phyloP scores from a whole-genome alignment of 2,113 vertebrate species.

The Corynorhinus townsendii region DNA sequence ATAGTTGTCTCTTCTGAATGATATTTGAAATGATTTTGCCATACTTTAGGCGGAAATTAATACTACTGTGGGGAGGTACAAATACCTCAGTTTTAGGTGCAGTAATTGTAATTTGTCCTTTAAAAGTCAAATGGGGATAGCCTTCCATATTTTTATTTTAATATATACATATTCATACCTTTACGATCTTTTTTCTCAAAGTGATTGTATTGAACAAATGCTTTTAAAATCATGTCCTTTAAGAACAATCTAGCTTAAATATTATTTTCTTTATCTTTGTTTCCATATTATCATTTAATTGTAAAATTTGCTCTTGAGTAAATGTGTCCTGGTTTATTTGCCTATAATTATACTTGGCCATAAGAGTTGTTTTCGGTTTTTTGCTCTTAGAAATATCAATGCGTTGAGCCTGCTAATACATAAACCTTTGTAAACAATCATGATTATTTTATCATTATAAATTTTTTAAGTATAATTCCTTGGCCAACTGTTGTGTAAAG shows the following conservation, averaged over 20 bases:
- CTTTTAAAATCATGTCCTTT: not conserved
- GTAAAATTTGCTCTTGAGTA: not conserved
- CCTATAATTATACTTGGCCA: not conserved
- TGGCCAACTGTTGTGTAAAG: not conserved
- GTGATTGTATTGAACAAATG: not conserved
- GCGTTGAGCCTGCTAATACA: not conserved
- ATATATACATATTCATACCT: not conserved
- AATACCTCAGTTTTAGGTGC: not conserved
- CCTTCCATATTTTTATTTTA: not conserved
- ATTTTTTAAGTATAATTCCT: not conserved
- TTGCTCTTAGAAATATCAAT: not conserved
- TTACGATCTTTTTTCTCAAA: not conserved
- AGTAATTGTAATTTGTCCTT: not conserved
- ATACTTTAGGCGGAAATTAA: not conserved
- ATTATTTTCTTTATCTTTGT: not conserved
- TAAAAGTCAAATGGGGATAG: not conserved
- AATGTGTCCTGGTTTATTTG: not conserved
- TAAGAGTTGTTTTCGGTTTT: not conserved
- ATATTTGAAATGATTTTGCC: not conserved
- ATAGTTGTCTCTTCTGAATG: not conserved
- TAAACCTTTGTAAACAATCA: not conserved
- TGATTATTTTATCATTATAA: constrained; percentile 5
- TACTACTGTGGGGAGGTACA: not conserved
- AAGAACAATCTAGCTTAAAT: not conserved
- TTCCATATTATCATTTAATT: constrained; percentile 19